Base-by-base conservation (phyloP, 2,888 invertebrate species). In the Archips xylosteana region DNA sequence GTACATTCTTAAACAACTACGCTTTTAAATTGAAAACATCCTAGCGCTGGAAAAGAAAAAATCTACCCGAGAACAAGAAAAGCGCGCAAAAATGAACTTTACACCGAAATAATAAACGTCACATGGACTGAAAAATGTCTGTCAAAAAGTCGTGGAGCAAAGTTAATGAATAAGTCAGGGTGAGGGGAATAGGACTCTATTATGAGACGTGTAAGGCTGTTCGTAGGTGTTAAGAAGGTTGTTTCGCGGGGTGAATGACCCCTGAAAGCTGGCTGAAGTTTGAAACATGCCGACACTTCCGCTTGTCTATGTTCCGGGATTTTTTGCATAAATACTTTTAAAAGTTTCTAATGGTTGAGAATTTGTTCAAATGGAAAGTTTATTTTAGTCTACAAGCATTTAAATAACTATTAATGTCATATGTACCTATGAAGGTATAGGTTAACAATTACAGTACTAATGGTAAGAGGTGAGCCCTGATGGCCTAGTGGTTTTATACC, bases 251-350 rank as follows among this genome's bases (percentile, higher is more conserved):
- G 90, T 92, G 88, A 92, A 90, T 78, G 91, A 85, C 85, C 92
- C 77, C 85, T 90, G 90, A 89, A 91, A 90, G 88, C 89, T 87
- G 88, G 86, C 87, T 88, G 86, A 87, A 89, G 87, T 90, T 91
- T 89, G 86, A 83, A 83, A 89, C 89, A 91, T 87, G 89, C 87
- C 88, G 89, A 85, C 84, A 86, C 87, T 92, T 90, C 89, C 89
- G 87, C 84, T 80, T 81, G 78, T 81, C 80, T 76, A 84, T 85
- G 86, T 86, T 87, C 81, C 80, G 81, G 83, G 81, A 83, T 87
- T 84, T 86, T 78, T 51, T 32, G 51, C 34, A 69, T 60, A 64
- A 69, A 60, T 69, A 65, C 64, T 70, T 63, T 49, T 6, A 49
- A 73, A 63, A 47, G 39, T 64, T 69, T 51, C 60, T 66, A 67